These are phyloP conservation scores for Bufo gargarizans DNA, from an alignment of 2,113 vertebrate genomes.

Conservation along the genomic window DNA sequence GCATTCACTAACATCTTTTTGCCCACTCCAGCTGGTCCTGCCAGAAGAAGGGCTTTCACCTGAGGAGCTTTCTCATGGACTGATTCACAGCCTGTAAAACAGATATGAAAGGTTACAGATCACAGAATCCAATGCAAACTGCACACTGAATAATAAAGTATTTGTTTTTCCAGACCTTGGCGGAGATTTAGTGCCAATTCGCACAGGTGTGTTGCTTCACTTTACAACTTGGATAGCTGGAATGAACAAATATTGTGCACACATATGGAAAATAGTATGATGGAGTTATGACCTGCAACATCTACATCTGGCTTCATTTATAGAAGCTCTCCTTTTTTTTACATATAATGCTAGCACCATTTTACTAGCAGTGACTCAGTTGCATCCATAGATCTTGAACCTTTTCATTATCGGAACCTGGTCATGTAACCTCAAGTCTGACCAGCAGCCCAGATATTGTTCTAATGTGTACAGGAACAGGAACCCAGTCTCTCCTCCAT, in stretches of 20 bases:
- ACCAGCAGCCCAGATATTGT: too few species aligned
- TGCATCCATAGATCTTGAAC: too few species aligned
- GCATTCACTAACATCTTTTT: constrained; percentile 85
- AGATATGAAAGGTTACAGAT: neutral
- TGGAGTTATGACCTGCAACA: neutral
- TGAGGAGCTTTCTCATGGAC: constrained; percentile 80
- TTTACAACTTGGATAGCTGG: neutral
- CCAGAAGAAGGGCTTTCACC: constrained; percentile 78
- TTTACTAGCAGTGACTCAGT: too few species aligned
- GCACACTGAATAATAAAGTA: neutral
- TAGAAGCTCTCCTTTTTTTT: too few species aligned
- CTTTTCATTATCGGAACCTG: too few species aligned
- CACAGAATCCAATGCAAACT: neutral
- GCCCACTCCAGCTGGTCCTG: constrained; percentile 78
- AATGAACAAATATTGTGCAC: neutral
- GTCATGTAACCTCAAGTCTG: too few species aligned
- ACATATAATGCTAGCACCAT: too few species aligned
- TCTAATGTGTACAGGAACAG: too few species aligned
- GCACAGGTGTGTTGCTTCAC: neutral
- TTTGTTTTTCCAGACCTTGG: neutral
- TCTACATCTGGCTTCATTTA: too few species aligned
- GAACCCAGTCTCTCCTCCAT: too few species aligned
- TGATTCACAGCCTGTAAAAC: constrained; percentile 72
- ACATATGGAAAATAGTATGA: neutral
- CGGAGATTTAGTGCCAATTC: neutral